Base-by-base conservation (phyloP, 1,140 invertebrate genomes). In the Neodiprion fabricii region DNA sequence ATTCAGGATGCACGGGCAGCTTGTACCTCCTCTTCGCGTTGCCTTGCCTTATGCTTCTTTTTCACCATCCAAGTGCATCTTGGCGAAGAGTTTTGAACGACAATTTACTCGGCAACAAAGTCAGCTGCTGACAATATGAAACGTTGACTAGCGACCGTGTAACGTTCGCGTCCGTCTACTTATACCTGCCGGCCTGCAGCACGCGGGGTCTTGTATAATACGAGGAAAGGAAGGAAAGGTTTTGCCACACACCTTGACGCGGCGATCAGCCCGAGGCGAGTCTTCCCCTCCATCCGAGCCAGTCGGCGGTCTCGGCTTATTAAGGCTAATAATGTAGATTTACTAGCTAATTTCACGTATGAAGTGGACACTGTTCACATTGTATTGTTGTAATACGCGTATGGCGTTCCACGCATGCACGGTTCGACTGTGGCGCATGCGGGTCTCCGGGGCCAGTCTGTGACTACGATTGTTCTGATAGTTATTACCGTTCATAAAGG, bases 251-350 rank as follows among this genome's bases (percentile, higher is more conserved):
- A 84, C 80, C 80, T 84, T 77, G 82, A 77, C 79, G 72, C 68
- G 74, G 79, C 76, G 79, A 82, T 77, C 79, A 67, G 80, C 83
- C 80, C 73, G 70, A 72, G 83, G 83, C 83, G 81, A 80, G 80
- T 53, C 10, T 53, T 53, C 50, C 50, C 10, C 50, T 53, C 17
- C 1, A 21, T 21, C 50, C 50, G 50, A 80, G 78, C 78, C 79
- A 78, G 82, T 77, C 78, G 80, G 50, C 50, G 80, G 83, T 83
- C 81, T 82, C 77, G 81, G 81, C 82, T 86, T 81, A 85, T 86
- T 86, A 85, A 85, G 83, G 79, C 81, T 84, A 86, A 85, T 84
- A 86, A 85, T 84, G 82, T 83, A 79, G 84, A 85, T 85, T 85
- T 86, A 84, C 83, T 83, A 82, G 82, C 50, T 53, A 53, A 53